Conservation (phyloP, 2,888 invertebrate genomes). For the Diachrysia chrysitis region DNA sequence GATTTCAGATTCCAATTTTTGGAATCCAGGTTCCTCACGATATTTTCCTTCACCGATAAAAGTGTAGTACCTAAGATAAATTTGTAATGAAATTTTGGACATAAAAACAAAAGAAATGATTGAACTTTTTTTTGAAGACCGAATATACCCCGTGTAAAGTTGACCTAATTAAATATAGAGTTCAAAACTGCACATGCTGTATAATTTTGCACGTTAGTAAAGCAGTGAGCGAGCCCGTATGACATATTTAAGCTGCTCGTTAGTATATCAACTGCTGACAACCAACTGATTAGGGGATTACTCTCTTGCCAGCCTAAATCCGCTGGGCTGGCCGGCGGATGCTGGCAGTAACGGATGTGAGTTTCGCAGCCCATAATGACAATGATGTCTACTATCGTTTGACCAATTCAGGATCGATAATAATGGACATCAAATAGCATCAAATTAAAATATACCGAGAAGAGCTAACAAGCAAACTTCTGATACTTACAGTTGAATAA, state of each 20-base stretch:
- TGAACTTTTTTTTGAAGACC: too few relatives aligned
- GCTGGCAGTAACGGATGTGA: not conserved
- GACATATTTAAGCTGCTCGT: constrained; percentile 9
- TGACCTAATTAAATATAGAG: not conserved
- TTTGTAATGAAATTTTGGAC: not conserved
- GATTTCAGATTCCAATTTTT: too few relatives aligned
- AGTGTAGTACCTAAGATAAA: not conserved
- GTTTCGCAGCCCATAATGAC: not conserved
- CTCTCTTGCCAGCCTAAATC: constrained; percentile 3
- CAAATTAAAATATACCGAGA: not conserved
- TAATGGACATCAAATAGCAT: not conserved
- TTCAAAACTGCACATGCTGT: not conserved
- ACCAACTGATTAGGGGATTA: constrained; percentile 9
- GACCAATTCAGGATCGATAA: not conserved
- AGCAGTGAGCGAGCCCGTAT: not conserved
- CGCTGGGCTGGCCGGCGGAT: not conserved
- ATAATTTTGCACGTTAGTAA: not conserved
- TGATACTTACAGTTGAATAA: constrained; percentile 5
- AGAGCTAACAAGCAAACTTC: constrained; percentile 1
- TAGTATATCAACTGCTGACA: constrained; percentile 9
- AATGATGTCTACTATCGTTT: not conserved
- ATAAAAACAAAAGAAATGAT: too few relatives aligned
- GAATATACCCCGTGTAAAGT: too few relatives aligned
- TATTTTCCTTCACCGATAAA: too few relatives aligned
- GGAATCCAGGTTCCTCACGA: too few relatives aligned